Evolutionary conservation across 2,797 vertebrate genomes (phyloP).

Genomic region (Halcyon badia): DNA sequence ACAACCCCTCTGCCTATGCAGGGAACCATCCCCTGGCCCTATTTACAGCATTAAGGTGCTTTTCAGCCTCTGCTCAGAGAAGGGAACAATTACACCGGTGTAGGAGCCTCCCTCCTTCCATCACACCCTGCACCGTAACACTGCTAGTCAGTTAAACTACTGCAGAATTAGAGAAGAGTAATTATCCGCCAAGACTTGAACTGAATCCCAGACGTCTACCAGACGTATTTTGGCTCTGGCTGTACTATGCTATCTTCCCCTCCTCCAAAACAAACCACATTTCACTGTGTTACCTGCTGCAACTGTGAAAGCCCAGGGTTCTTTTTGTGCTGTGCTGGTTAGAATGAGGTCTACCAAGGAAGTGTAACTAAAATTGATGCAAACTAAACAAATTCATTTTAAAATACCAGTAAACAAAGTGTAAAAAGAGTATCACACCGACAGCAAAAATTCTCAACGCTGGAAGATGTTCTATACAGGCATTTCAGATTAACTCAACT

Average conservation of each 20-base stretch:
- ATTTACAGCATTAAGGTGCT: background rate
- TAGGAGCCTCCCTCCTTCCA: background rate
- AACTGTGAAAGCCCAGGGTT: no score
- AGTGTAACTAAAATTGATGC: background rate
- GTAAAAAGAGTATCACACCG: fast-evolving
- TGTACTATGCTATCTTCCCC: background rate
- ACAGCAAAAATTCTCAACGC: background rate
- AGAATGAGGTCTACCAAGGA: background rate
- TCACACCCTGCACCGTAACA: fast-evolving
- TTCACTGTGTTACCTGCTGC: background rate
- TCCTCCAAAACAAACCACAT: background rate
- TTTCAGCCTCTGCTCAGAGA: background rate
- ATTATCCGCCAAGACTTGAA: background rate
- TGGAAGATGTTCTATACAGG: background rate
- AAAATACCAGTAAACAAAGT: background rate
- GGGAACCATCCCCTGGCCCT: fast-evolving
- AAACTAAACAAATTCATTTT: background rate
- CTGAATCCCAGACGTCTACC: background rate
- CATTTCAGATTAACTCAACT: background rate
- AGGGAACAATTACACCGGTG: fast-evolving
- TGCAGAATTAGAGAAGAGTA: background rate
- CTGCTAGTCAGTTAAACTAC: background rate
- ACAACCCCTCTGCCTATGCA: fast-evolving
- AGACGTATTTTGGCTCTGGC: background rate
- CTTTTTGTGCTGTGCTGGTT: background rate